phyloP scores from a whole-genome alignment of 2,113 vertebrate species.

The Holacanthus passer region DNA sequence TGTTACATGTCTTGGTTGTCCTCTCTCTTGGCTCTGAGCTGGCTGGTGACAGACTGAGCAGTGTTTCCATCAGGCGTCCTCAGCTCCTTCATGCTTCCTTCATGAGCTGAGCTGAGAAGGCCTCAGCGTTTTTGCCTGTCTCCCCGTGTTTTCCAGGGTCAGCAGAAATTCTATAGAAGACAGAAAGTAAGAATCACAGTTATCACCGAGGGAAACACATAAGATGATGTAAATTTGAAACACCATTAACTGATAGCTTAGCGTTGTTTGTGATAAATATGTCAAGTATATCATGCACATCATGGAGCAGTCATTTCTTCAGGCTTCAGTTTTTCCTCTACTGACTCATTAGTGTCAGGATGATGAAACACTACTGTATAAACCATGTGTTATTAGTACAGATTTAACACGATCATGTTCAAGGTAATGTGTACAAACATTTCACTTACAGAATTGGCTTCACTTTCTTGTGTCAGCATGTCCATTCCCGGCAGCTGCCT shows the following conservation, averaged over 20 bases:
- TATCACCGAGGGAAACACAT: not conserved
- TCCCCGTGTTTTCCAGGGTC: conserved; percentile 78
- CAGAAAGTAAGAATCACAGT: conserved; percentile 10
- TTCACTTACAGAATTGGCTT: conserved; percentile 68
- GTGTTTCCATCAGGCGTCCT: conserved; percentile 4
- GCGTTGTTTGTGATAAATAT: not conserved
- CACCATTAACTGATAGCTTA: not conserved
- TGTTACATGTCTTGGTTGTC: conserved; percentile 66
- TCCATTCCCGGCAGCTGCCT: conserved; percentile 74
- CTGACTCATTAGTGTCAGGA: not conserved
- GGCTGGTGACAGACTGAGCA: conserved; percentile 25
- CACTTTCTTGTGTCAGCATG: conserved; percentile 71
- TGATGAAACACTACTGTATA: not conserved
- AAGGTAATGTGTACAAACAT: too few relatives aligned
- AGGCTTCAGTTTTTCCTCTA: not conserved
- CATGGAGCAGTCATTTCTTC: not conserved
- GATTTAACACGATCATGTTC: not conserved
- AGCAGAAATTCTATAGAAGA: conserved; percentile 92
- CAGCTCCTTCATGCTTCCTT: not conserved
- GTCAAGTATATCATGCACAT: not conserved
- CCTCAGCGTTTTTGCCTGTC: not conserved
- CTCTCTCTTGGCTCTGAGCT: not conserved
- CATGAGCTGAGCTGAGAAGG: conserved; percentile 1
- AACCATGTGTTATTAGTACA: not conserved
- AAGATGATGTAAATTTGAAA: too few relatives aligned